Evolutionary conservation across 2,797 vertebrate species (phyloP).

Genomic region (Australoheros facetus): DNA sequence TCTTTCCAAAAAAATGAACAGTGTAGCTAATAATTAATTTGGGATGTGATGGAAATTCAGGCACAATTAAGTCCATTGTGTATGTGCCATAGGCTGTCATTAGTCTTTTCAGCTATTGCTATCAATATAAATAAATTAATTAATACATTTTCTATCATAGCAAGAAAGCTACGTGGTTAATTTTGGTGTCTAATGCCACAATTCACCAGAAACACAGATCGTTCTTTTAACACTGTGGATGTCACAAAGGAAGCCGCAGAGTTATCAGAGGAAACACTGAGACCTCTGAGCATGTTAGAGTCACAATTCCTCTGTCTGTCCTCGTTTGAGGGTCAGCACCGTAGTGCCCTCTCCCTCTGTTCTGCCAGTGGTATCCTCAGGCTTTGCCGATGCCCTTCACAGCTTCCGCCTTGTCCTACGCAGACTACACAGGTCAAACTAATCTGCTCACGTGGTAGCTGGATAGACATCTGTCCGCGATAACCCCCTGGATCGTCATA

Average conservation of each 20-base stretch:
- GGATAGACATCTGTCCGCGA: slow-evolving; percentile 52
- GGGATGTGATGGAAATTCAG: background rate
- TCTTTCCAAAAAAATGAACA: background rate
- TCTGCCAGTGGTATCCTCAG: slow-evolving; percentile 17
- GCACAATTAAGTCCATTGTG: background rate
- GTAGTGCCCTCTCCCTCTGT: slow-evolving; percentile 2
- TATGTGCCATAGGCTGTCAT: background rate
- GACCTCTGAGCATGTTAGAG: background rate
- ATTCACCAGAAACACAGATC: background rate
- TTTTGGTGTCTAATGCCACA: slow-evolving; percentile 4
- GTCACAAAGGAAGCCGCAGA: background rate
- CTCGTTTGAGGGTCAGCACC: slow-evolving; percentile 29
- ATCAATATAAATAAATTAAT: background rate
- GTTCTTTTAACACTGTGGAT: background rate
- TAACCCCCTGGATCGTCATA: slow-evolving; percentile 25
- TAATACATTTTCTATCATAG: background rate
- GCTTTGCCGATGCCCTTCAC: slow-evolving; percentile 24
- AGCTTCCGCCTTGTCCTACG: slow-evolving; percentile 37
- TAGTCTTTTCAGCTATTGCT: background rate
- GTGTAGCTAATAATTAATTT: slow-evolving; percentile 2
- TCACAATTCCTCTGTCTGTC: background rate
- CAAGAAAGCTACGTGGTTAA: background rate
- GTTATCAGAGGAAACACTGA: background rate
- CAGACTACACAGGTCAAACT: slow-evolving; percentile 35
- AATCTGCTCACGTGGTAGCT: slow-evolving; percentile 46